Evolutionary conservation across 2,888 invertebrate genomes (phyloP).

Genomic region (Halocaridina rubra): DNA sequence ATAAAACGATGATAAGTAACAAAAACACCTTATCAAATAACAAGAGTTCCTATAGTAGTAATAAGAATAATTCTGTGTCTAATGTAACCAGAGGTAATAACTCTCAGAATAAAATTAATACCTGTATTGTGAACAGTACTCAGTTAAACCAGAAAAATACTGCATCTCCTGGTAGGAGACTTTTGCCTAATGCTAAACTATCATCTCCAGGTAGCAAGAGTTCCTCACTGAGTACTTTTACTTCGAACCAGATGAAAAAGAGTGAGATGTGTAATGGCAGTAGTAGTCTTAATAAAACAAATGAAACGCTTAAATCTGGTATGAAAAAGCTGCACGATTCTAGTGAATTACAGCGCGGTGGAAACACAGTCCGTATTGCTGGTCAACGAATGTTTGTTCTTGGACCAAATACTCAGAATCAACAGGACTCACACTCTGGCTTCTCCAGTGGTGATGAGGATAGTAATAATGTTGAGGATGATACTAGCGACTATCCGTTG

Average conservation of each 20-base stretch:
- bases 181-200: background rate
- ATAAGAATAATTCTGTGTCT: background rate
- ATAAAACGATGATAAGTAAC: background rate
- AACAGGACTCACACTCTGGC: conserved; percentile 12
- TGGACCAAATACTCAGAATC: conserved; percentile 3
- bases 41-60: background rate
- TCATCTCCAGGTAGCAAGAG: background rate
- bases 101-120: background rate
- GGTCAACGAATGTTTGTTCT: conserved; percentile 52
- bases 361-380: conserved; percentile 52
- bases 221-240: background rate
- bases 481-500: conserved; percentile 45
- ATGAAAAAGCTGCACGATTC: conserved; percentile 41
- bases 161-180: background rate
- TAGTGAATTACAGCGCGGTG: conserved; percentile 34
- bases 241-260: background rate
- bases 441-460: conserved; percentile 48
- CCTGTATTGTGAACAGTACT: background rate
- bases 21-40: background rate
- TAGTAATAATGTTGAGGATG: conserved; percentile 16
- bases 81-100: background rate
- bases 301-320: background rate
- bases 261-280: background rate
- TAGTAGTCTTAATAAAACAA: background rate
- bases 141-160: background rate